Evolutionary conservation across 2,888 invertebrate species (phyloP).

Genomic region (Blera fallax): DNA sequence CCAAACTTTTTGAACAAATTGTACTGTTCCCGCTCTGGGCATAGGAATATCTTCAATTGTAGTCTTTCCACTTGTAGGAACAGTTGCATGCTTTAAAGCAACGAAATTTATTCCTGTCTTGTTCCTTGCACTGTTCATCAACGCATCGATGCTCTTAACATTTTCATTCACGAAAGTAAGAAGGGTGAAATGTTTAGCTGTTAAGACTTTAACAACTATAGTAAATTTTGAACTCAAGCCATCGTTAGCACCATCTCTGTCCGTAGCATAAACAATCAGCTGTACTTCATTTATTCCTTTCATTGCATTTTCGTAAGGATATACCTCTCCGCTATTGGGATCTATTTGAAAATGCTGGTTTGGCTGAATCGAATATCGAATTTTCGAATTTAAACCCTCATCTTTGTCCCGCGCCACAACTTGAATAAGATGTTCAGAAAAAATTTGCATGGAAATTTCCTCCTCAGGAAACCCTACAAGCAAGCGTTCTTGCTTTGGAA

Average conservation of each 20-base stretch:
- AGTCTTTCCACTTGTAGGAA: not conserved
- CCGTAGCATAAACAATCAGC: conserved; percentile 74
- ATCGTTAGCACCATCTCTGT: conserved; percentile 74
- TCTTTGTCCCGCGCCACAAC: conserved; percentile 75
- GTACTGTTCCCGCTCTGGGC: not conserved
- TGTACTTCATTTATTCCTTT: conserved; percentile 43
- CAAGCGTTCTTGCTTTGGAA: conserved; percentile 38
- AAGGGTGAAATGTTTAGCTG: conserved; percentile 68
- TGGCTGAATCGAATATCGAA: conserved; percentile 73
- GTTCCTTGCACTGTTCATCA: conserved; percentile 49
- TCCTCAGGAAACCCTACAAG: conserved; percentile 75
- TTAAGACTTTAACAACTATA: conserved; percentile 71
- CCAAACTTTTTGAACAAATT: conserved; percentile 74
- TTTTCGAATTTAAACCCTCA: conserved; percentile 74
- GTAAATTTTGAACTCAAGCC: conserved; percentile 66
- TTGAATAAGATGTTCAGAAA: conserved; percentile 74
- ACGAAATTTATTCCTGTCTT: conserved; percentile 52
- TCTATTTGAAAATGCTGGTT: conserved; percentile 75
- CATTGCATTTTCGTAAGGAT: conserved; percentile 73
- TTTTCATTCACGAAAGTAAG: conserved; percentile 64
- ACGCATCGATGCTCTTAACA: conserved; percentile 24
- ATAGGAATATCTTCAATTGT: too few species aligned
- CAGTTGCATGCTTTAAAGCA: conserved; percentile 54
- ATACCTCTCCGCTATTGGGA: conserved; percentile 74
- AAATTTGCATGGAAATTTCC: conserved; percentile 65